Evolutionary conservation across 2,888 invertebrate species (phyloP).

Genomic region (Plutella xylostella): DNA sequence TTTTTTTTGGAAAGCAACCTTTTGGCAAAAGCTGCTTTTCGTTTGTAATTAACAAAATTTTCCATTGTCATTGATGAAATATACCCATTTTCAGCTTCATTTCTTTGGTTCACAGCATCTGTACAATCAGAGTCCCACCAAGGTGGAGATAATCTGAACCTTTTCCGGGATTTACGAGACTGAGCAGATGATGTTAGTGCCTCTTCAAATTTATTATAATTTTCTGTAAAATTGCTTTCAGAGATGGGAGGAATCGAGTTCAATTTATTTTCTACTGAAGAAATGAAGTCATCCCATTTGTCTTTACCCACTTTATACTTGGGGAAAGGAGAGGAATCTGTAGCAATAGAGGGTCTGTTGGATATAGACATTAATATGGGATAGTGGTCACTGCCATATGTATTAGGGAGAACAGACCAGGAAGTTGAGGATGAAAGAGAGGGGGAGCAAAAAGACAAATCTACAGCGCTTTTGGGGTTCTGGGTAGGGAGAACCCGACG

Average conservation of each 20-base stretch:
- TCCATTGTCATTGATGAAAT: neutral
- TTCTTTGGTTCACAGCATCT: neutral
- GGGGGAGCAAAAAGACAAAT: constrained; percentile 16
- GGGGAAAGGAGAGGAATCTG: neutral
- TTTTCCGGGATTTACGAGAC: too few relatives aligned
- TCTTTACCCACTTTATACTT: neutral
- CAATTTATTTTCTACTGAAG: too few relatives aligned
- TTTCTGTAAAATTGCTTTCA: too few relatives aligned
- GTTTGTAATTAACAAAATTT: too few relatives aligned
- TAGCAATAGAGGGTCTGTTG: neutral
- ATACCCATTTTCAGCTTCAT: neutral
- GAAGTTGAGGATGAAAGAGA: constrained; percentile 8
- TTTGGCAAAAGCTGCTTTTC: too few relatives aligned
- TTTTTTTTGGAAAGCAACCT: too few relatives aligned
- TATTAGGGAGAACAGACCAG: constrained; percentile 10
- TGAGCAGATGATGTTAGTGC: too few relatives aligned
- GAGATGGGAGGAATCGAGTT: too few relatives aligned
- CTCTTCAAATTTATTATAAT: too few relatives aligned
- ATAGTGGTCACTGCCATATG: constrained; percentile 19
- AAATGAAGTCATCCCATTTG: neutral
- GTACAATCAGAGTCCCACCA: neutral
- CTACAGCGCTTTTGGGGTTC: constrained; percentile 19
- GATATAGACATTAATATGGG: constrained; percentile 10
- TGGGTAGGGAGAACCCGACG: constrained; percentile 12
- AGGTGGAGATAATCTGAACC: neutral